These are phyloP conservation scores for Tetragonula carbonaria DNA, from an alignment of 2,888 invertebrate genomes.

Conservation along the genomic window DNA sequence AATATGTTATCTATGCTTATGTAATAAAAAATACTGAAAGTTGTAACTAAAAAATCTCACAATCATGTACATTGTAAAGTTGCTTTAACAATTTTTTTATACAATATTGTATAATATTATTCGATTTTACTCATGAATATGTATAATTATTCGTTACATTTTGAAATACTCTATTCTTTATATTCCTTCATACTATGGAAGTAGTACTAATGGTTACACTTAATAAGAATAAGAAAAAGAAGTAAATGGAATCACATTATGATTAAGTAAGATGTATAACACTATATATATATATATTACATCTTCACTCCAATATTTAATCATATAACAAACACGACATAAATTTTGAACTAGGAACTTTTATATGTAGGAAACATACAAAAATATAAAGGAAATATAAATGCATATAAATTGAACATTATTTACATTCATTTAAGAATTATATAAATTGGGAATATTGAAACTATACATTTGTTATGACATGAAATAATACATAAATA, in stretches of 20 bases:
- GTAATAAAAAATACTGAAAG: conserved; percentile 30
- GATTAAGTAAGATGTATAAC: conserved; percentile 30
- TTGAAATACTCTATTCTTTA: conserved; percentile 18
- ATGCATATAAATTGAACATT: conserved; percentile 42
- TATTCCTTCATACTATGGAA: conserved; percentile 46
- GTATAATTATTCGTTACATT: conserved; percentile 1
- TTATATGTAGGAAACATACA: conserved; percentile 42
- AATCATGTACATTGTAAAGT: conserved; percentile 8
- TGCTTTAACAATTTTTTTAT: conserved; percentile 29
- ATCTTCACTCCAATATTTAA: conserved; percentile 31
- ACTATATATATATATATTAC: conserved; percentile 35
- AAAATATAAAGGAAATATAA: conserved; percentile 34
- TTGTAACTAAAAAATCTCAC: conserved; percentile 22
- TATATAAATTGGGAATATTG: conserved; percentile 19
- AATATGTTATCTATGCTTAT: conserved; percentile 29
- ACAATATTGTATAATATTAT: conserved; percentile 11
- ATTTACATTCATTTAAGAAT: conserved; percentile 50
- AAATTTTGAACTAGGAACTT: conserved; percentile 64
- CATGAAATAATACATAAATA: conserved; percentile 26
- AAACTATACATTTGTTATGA: conserved; percentile 21
- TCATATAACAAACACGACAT: conserved; percentile 43
- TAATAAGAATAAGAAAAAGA: conserved; percentile 40
- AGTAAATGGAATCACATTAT: conserved; percentile 29
- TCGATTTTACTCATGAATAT: conserved; percentile 23
- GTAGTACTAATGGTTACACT: conserved; percentile 34